Evolutionary conservation across 2,797 vertebrate genomes (phyloP).

Genomic region (Melanotaenia parkinsoni): DNA sequence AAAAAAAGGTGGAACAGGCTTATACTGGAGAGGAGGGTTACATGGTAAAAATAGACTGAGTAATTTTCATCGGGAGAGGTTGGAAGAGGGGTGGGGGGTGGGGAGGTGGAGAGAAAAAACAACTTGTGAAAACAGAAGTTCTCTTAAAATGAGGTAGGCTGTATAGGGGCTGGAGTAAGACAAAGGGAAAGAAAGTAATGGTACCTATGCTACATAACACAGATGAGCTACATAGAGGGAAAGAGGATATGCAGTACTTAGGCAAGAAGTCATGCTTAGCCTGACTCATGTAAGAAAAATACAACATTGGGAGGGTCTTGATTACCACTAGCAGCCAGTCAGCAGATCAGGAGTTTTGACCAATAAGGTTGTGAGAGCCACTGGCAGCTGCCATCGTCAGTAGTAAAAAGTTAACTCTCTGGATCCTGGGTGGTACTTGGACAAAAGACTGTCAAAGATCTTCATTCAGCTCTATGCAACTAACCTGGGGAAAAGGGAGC

Average conservation of each 20-base stretch:
- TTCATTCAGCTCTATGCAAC: background rate
- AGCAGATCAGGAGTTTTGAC: constrained; percentile 56
- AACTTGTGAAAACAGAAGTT: constrained; percentile 83
- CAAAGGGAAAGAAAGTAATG: constrained; percentile 32
- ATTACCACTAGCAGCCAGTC: constrained; percentile 54
- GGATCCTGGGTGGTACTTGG: constrained; percentile 26
- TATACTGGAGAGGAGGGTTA: constrained; percentile 69
- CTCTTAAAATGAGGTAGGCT: constrained; percentile 72
- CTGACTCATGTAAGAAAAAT: constrained; percentile 54
- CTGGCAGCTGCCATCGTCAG: constrained; percentile 52
- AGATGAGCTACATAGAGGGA: constrained; percentile 7
- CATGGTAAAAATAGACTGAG: constrained; percentile 80
- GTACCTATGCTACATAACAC: constrained; percentile 15
- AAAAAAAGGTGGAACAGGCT: constrained; percentile 79
- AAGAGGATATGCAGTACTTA: constrained; percentile 10
- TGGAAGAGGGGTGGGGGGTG: constrained; percentile 33
- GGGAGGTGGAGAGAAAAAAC: constrained; percentile 73
- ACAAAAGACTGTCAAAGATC: background rate
- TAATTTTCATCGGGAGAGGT: constrained; percentile 77
- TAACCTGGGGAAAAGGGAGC: background rate
- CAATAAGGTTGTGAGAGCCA: constrained; percentile 62
- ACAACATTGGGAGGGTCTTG: constrained; percentile 68
- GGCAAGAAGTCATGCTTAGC: constrained; percentile 50
- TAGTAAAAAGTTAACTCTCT: constrained; percentile 76
- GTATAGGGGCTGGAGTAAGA: constrained; percentile 46